Base-by-base conservation (phyloP, 1,140 invertebrate genomes). In the Pogonognathellus flavescens region DNA sequence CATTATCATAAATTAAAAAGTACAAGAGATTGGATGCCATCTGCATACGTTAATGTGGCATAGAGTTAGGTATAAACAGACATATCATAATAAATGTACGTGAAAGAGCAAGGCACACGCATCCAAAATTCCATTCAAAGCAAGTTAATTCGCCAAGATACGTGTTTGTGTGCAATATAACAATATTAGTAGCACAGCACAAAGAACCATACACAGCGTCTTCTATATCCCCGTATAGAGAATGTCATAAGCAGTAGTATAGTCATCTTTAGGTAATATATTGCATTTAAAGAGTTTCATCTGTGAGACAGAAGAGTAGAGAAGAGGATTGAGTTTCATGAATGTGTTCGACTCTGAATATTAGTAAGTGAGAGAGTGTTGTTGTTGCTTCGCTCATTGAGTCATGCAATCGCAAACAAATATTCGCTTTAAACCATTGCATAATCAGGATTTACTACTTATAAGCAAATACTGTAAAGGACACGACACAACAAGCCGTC, bases 1-100 rank as follows among this genome's bases (percentile, higher is more conserved):
- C 62, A 66, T 66, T 66, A 66, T 66, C 62, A 66, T 66, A 66
- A 66, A 66, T 66, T 66, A 66, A 66, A 10, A 13, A 66, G 62
- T 66, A 66, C 62, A 66, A 66, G 62, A 14, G 62, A 66, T 41
- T 41, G 31, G 22, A 66, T 66, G 62, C 62, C 62, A 66, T 41
- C 31, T 41, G 31, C 31, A 41, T 41, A 41, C 31, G 31, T 1
- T 41, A 41, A 41, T 41, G 31, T 41, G 31, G 31, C 31, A 41
- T 1, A 41, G 31, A 41, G 31, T 41, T 41, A 41, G 31, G 31
- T 41, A 41, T 41, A 66, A 66, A 66, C 18, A 62, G 25, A 66
- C 62, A 60, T 60, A 66, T 25, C 62, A 25, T 66, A 66, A 66
- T 41, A 41, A 41, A 1, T 41, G 31, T 6, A 41, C 31, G 62